A percentile compares a stretch with the other conserved stretches of the same genome.
Evolutionary conservation across 2,113 vertebrate genomes (phyloP).

Genomic region (Elgaria multicarinata): DNA sequence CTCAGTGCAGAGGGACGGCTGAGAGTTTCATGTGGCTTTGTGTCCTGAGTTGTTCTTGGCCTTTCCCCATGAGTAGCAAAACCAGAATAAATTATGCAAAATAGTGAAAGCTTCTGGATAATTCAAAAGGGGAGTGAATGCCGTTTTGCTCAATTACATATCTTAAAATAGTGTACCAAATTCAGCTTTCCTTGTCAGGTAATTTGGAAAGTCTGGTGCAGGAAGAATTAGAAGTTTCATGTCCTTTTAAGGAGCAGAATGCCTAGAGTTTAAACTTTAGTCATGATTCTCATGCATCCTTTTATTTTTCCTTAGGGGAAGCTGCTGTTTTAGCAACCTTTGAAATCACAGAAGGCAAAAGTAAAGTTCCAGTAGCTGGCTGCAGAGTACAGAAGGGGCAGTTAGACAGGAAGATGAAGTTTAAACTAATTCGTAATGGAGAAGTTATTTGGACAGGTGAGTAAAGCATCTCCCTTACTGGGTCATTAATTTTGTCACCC

Average conservation of each 20-base stretch:
- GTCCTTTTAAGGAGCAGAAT: background rate
- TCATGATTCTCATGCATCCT: background rate
- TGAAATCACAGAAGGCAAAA: slow-evolving; percentile 87
- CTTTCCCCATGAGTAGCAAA: background rate
- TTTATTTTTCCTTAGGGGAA: slow-evolving; percentile 77
- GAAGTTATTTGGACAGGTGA: slow-evolving; percentile 91
- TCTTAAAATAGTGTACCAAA: background rate
- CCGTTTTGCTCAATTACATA: background rate
- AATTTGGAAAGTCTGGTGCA: background rate
- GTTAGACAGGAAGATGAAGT: slow-evolving; percentile 85
- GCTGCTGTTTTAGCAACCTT: slow-evolving; percentile 88
- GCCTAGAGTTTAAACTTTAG: background rate
- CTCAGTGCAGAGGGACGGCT: background rate
- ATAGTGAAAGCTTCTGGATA: background rate
- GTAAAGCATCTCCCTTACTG: slow-evolving; percentile 6
- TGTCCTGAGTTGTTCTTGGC: background rate
- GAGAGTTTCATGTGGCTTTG: background rate
- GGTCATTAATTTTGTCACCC: background rate
- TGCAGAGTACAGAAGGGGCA: slow-evolving; percentile 93
- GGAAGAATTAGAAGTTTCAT: too few relatives aligned
- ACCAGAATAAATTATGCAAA: background rate
- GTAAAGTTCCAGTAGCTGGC: slow-evolving; percentile 89
- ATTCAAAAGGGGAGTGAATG: background rate
- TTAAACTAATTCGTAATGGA: slow-evolving; percentile 82
- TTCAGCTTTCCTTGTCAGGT: background rate